These are phyloP conservation scores for Anniella stebbinsi DNA, from an alignment of 2,797 vertebrate genomes.

Conservation along the genomic window DNA sequence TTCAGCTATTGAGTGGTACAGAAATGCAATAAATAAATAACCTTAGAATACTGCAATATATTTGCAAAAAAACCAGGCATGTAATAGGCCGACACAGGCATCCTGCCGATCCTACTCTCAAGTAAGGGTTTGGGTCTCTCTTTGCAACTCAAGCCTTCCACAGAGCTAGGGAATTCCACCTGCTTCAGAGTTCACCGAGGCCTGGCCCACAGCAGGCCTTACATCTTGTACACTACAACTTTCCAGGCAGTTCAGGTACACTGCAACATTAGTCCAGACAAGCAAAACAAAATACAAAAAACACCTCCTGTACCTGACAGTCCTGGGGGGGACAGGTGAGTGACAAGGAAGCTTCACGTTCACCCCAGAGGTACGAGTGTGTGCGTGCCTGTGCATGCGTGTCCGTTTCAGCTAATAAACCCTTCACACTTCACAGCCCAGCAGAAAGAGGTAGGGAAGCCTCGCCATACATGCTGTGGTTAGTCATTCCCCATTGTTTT, in stretches of 20 bases:
- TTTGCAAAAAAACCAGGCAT: no score
- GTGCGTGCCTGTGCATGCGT: no score
- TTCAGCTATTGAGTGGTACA: no score
- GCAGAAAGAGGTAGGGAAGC: background rate
- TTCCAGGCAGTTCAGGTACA: background rate
- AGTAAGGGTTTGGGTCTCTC: no score
- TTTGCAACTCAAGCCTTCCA: background rate
- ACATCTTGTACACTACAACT: conserved; percentile 41
- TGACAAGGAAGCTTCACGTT: no score
- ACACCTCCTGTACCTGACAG: background rate
- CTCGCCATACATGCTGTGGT: no score
- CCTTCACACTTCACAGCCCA: conserved; percentile 16
- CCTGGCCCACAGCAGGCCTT: no score
- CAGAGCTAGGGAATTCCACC: background rate
- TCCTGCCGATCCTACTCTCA: rapidly evolving
- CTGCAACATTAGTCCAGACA: background rate
- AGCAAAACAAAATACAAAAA: no score
- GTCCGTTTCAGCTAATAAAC: background rate
- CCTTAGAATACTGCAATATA: background rate
- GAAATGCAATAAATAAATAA: no score
- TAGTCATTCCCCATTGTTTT: background rate
- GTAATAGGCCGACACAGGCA: background rate
- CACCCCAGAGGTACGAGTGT: background rate
- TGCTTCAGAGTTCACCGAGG: background rate
- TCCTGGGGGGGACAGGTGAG: background rate